Base-by-base conservation (phyloP, 2,888 invertebrate genomes). In the Ypsolopha scabrella region DNA sequence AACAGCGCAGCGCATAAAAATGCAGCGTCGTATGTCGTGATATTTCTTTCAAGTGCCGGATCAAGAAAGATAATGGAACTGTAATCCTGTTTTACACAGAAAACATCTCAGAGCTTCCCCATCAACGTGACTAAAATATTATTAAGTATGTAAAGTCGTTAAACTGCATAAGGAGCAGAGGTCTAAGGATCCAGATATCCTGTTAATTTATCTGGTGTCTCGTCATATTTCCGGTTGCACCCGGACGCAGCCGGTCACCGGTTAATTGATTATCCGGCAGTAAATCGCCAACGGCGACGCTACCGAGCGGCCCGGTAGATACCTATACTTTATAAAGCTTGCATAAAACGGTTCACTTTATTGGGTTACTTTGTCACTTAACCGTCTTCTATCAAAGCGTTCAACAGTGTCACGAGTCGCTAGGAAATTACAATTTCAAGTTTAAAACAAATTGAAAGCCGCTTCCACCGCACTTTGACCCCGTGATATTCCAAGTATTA, bases 241-340 rank as follows among this genome's bases (percentile, higher is more conserved):
- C 74, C 76, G 82, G 78, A 78, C 75, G 80, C 75, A 76, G 64
- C 72, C 80, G 77, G 80, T 77, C 80, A 77, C 65, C 75, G 71
- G 76, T 73, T 80, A 82, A 83, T 85, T 82, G 79, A 81, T 81
- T 78, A 81, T 78, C 79, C 81, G 75, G 73, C 62, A 68, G 68
- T 70, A 68, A 68, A 63, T 65, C 63, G 64, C 58, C 54, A n/a
- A n/a, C n/a, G n/a, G n/a, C n/a, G 56, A 52, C 50, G 51, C 55
- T 55, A 55, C 44, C 39, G 13, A 36, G 14, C 41, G 39, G 47
- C 37, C 34, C 34, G 39, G 6, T 38, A 6, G 38, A 37, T 38
- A 24, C 1, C 2, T 9, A 14, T 33, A 9, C 33, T 45, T 14
- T 45, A 33, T 13, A 13, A 13, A 9, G 14, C 34, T 10, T 46